phyloP scores from a whole-genome alignment of 2,888 invertebrate species.

The Drosophila planitibia region DNA sequence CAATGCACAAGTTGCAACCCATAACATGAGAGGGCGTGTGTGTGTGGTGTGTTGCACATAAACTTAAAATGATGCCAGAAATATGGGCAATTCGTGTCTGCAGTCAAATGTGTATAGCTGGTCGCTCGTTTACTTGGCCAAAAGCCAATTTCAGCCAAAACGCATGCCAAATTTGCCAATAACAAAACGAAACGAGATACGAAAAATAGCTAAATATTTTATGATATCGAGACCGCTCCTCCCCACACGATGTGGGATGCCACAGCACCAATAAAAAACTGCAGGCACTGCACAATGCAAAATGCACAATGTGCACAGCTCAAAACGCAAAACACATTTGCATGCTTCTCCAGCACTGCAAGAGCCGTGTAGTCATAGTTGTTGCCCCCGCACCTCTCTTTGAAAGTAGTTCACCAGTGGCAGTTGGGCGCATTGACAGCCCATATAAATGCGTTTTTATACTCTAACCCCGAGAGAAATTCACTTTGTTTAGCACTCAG shows the following conservation, averaged over 20 bases:
- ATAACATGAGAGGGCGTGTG: constrained; percentile 13
- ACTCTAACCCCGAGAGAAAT: constrained; percentile 60
- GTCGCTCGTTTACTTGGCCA: constrained; percentile 70
- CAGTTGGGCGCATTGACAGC: constrained; percentile 71
- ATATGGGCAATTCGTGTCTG: constrained; percentile 57
- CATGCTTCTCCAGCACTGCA: constrained; percentile 40
- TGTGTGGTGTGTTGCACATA: constrained; percentile 38
- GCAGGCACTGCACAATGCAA: constrained; percentile 46
- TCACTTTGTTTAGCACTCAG: constrained; percentile 48
- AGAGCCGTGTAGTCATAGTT: constrained; percentile 4
- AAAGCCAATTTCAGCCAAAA: constrained; percentile 78
- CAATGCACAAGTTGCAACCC: constrained; percentile 44
- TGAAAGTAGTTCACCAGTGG: constrained; percentile 71
- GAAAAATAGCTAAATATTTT: constrained; percentile 79
- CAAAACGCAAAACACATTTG: constrained; percentile 50
- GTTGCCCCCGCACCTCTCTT: constrained; percentile 18
- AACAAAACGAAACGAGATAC: constrained; percentile 75
- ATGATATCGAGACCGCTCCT: constrained; percentile 63
- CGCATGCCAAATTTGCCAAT: constrained; percentile 79
- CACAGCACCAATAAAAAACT: constrained; percentile 25
- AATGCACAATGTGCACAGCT: constrained; percentile 25
- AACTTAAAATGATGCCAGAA: constrained; percentile 65
- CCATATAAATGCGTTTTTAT: constrained; percentile 67
- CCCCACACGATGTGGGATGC: background rate
- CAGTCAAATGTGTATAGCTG: constrained; percentile 42